Evolutionary conservation across 2,888 invertebrate species (phyloP).

Genomic region (Crioceris asparagi): DNA sequence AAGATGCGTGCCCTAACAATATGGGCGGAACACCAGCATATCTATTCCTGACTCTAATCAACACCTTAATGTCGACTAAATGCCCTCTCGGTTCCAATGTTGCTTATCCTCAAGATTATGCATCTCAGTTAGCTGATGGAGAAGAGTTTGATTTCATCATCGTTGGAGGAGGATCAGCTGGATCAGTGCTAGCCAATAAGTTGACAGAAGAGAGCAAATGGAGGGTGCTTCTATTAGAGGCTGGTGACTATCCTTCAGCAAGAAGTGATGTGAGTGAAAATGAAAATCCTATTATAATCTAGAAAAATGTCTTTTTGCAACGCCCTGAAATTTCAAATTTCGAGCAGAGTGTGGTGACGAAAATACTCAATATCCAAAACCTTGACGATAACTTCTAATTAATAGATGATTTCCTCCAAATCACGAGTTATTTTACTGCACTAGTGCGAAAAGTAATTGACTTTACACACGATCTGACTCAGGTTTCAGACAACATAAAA

Average conservation of each 20-base stretch:
- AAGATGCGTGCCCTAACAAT: constrained; percentile 14
- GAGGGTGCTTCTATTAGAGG: constrained; percentile 43
- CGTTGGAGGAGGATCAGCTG: constrained; percentile 43
- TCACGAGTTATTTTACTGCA: too few relatives aligned
- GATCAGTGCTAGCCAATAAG: constrained; percentile 42
- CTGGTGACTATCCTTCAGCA: constrained; percentile 40
- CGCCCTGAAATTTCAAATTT: too few relatives aligned
- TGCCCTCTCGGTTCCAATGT: constrained; percentile 36
- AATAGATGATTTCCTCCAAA: too few relatives aligned
- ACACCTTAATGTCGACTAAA: constrained; percentile 49
- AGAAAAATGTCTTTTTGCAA: too few relatives aligned
- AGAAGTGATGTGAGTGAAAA: constrained; percentile 34
- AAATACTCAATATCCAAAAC: too few relatives aligned
- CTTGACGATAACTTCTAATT: too few relatives aligned
- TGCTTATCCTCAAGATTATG: constrained; percentile 24
- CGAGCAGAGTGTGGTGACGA: too few relatives aligned
- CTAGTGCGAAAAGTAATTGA: too few relatives aligned
- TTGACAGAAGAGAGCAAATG: constrained; percentile 38
- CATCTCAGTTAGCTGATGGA: constrained; percentile 16
- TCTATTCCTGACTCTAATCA: constrained; percentile 48
- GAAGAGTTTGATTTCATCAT: constrained; percentile 42
- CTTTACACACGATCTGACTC: too few relatives aligned
- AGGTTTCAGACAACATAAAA: too few relatives aligned
- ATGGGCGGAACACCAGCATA: constrained; percentile 36
- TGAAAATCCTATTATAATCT: too few relatives aligned